Evolutionary conservation across 2,888 invertebrate species (phyloP).

Genomic region (Andrena praecox): DNA sequence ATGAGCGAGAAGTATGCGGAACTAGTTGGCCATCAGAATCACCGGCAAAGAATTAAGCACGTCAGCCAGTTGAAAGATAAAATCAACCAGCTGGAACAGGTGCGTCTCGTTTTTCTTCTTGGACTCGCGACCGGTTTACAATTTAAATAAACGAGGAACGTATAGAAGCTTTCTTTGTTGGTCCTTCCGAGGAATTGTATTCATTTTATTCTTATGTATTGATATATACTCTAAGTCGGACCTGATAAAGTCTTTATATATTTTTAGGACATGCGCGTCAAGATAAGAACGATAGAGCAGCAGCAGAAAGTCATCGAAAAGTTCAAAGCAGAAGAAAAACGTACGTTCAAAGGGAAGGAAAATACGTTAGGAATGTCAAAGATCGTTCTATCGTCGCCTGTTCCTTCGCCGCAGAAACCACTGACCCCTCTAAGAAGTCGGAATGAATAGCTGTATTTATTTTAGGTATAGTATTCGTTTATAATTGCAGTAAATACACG

Average conservation of each 20-base stretch:
- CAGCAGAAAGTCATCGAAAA: constrained; percentile 84
- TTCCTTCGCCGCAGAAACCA: constrained; percentile 82
- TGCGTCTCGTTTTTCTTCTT: constrained; percentile 76
- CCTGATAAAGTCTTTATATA: constrained; percentile 11
- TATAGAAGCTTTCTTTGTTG: constrained; percentile 24
- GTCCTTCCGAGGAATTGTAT: background rate
- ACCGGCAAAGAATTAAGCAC: constrained; percentile 88
- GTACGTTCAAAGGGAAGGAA: constrained; percentile 85
- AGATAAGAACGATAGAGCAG: constrained; percentile 74
- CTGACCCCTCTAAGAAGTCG: constrained; percentile 85
- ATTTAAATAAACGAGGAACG: background rate
- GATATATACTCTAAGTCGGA: background rate
- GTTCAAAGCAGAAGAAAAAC: constrained; percentile 81
- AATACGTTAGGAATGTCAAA: constrained; percentile 83
- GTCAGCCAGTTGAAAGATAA: constrained; percentile 85
- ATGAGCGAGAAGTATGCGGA: constrained; percentile 87
- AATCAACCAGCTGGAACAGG: constrained; percentile 84
- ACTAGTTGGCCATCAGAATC: constrained; percentile 88
- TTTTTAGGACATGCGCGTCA: constrained; percentile 75
- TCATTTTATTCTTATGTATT: constrained; percentile 15
- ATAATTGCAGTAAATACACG: constrained; percentile 13
- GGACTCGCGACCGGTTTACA: constrained; percentile 69
- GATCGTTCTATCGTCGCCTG: constrained; percentile 73
- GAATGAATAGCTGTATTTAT: constrained; percentile 79
- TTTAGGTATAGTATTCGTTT: background rate